phyloP scores from a whole-genome alignment of 2,113 vertebrate genomes.

The Puntigrus tetrazona region DNA sequence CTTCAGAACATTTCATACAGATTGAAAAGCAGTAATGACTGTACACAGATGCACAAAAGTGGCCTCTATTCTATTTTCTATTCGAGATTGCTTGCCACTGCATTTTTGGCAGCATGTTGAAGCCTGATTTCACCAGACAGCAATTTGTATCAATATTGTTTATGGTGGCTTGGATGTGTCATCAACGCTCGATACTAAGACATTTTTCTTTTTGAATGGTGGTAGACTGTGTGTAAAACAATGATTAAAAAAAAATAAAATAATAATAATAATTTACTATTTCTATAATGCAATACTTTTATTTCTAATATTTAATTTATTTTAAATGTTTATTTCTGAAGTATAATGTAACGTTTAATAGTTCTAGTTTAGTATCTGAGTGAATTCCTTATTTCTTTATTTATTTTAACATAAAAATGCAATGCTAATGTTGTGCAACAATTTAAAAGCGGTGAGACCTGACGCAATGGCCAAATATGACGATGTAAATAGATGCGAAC shows the following conservation, averaged over 20 bases:
- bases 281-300: no score
- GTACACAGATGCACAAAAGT: not conserved
- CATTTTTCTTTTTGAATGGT: not conserved
- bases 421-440: no score
- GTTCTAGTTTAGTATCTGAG: no score
- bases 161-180: not conserved
- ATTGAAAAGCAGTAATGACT: not conserved
- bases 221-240: not conserved
- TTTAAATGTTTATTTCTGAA: not conserved
- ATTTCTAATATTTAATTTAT: not conserved
- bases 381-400: no score
- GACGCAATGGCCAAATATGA: no score
- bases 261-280: no score
- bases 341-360: no score
- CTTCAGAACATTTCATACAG: not conserved
- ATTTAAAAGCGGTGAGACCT: no score
- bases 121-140: not conserved
- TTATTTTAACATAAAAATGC: no score
- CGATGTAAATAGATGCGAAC: no score
- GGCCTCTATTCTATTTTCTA: not conserved
- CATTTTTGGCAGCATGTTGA: not conserved
- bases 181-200: not conserved
- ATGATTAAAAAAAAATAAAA: no score
- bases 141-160: not conserved
- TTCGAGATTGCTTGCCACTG: not conserved